Evolutionary conservation across 2,113 vertebrate genomes (phyloP), one percentile per base, ranked within the genome.

Genomic region (Cepphus grylle): DNA sequence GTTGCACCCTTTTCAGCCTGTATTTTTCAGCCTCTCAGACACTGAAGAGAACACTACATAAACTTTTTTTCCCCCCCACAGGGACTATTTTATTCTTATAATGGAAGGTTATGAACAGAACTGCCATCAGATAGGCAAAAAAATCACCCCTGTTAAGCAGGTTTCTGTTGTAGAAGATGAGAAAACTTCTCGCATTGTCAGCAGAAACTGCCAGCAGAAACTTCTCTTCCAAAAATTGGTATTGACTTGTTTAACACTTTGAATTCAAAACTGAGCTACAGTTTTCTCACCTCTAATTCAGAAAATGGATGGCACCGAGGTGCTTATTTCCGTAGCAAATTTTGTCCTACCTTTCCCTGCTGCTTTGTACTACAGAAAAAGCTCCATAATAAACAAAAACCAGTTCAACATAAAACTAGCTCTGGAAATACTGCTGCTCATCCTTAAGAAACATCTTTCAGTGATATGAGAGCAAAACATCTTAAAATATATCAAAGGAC

Each of bases 81-180:
- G 12, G 38, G 40, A 55, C 6, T 59, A 42, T 47, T 47, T 82
- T 38, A 86, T 23, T 65, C 40, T 86, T 56, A 62, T 7, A 88
- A 29, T 11, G 15, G 55, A 66, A 82, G 3, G 27, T 58, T 27
- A 76, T 21, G 38, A 85, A 8, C 23, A 76, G 38, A 65, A 82
- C 1, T 63, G 19, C 11, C 61, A 80, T 15, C 47, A 80, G 42
- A 76, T 0, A 36, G 11, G 30, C 2, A 82, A 63, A 69, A 73
- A 66, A 42, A 10, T 4, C 61, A 47, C 11, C 13, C 12, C 65
- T 3, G 23, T 79, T 71, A 49, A 0, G 0, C 15, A 62, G 18
- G 36, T 52, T 82, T 86, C 30, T 74, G 36, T 29, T 86, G 63
- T 10, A 86, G 27, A 65, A 76, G 32, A 36, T 23, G 23, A 62